Evolutionary conservation across 2,797 vertebrate species (phyloP).

Genomic region (Darevskia nairensis): DNA sequence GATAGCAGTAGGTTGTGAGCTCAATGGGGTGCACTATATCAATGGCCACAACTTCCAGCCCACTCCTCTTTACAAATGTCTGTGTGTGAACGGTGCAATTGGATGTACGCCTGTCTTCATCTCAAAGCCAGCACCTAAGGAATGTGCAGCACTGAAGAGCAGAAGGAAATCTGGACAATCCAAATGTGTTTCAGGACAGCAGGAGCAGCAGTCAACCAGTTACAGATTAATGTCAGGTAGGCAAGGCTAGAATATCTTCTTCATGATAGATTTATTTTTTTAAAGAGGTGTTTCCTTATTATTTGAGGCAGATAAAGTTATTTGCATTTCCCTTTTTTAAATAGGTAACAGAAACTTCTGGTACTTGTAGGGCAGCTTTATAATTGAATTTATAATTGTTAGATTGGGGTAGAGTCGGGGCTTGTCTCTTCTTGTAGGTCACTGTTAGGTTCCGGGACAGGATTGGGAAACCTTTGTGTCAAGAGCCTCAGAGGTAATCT

Average conservation of each 20-base stretch:
- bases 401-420: too few relatives aligned
- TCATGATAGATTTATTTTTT: not conserved
- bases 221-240: slow-evolving; percentile 90
- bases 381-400: not conserved
- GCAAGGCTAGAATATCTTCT: slow-evolving; percentile 53
- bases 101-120: slow-evolving; percentile 90
- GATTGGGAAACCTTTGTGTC: not conserved
- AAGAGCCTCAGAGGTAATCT: not conserved
- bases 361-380: not conserved
- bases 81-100: slow-evolving; percentile 91
- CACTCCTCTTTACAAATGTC: slow-evolving; percentile 89
- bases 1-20: slow-evolving; percentile 92
- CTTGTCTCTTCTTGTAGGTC: too few relatives aligned
- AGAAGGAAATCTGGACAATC: slow-evolving; percentile 75
- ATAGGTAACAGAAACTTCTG: not conserved
- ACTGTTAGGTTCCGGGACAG: not conserved
- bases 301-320: not conserved
- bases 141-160: slow-evolving; percentile 71
- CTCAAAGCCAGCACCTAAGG: slow-evolving; percentile 78
- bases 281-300: not conserved
- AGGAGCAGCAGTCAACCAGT: slow-evolving; percentile 79
- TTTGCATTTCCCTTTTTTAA: not conserved
- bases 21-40: slow-evolving; percentile 88
- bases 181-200: slow-evolving; percentile 65
- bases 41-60: slow-evolving; percentile 93